A percentile compares a stretch with the other conserved stretches of the same genome.
Evolutionary conservation across 2,797 vertebrate genomes (phyloP).

Genomic region (Ataeniobius toweri): DNA sequence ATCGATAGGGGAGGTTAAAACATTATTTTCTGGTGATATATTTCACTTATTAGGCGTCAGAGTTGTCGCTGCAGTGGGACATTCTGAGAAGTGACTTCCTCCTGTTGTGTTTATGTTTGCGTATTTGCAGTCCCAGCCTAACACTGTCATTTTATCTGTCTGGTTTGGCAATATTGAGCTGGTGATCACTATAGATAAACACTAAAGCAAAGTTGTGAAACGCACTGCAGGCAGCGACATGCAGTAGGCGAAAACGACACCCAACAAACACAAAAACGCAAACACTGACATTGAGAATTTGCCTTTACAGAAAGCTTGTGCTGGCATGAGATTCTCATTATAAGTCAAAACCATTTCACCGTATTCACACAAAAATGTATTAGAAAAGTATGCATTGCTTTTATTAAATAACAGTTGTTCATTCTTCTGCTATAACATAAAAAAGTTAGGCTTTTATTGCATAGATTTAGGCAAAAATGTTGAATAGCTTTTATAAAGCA

Average conservation of each 20-base stretch:
- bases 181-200: slow-evolving; percentile 17
- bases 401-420: neutral
- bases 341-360: neutral
- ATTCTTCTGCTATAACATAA: neutral
- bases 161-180: slow-evolving; percentile 11
- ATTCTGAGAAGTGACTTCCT: slow-evolving; percentile 10
- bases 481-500: neutral
- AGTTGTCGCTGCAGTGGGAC: neutral
- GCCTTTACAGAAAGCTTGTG: neutral
- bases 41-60: neutral
- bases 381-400: too few species aligned
- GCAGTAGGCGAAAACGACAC: neutral
- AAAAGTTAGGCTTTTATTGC: neutral
- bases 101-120: slow-evolving; percentile 10
- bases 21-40: neutral
- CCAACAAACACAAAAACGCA: neutral
- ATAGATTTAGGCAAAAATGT: neutral
- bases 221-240: neutral
- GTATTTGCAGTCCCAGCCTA: neutral
- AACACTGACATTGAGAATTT: neutral
- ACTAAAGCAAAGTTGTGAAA: neutral
- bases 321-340: neutral
- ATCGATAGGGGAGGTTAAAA: neutral
- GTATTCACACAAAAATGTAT: neutral
- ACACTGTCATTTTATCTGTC: slow-evolving; percentile 9